phyloP scores from a whole-genome alignment of 2,797 vertebrate species.

The Rhyacichthys aspro region DNA sequence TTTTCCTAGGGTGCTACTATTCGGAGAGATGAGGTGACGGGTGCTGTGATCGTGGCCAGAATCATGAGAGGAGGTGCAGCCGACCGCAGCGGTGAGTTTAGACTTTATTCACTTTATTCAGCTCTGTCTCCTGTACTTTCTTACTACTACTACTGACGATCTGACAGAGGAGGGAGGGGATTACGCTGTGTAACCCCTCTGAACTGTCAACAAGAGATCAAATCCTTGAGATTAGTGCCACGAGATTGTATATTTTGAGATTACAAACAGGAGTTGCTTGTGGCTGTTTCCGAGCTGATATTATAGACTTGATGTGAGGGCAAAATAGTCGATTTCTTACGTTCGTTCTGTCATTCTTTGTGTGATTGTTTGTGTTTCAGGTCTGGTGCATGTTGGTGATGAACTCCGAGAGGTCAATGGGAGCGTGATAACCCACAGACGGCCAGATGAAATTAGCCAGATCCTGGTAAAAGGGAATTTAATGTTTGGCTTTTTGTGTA shows the following conservation, averaged over 20 bases:
- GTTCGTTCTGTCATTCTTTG: neutral
- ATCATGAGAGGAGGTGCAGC: slow-evolving; percentile 95
- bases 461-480: slow-evolving; percentile 82
- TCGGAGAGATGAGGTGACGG: slow-evolving; percentile 87
- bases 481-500: neutral
- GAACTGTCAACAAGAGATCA: slow-evolving; percentile 62
- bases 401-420: slow-evolving; percentile 95
- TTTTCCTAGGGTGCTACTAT: slow-evolving; percentile 91
- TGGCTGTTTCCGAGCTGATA: slow-evolving; percentile 55
- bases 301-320: slow-evolving; percentile 6
- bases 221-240: slow-evolving; percentile 74
- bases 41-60: slow-evolving; percentile 91
- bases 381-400: slow-evolving; percentile 93
- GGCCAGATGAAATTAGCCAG: slow-evolving; percentile 94
- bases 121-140: slow-evolving; percentile 25
- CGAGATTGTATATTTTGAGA: slow-evolving; percentile 74
- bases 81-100: slow-evolving; percentile 88
- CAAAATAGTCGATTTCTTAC: slow-evolving; percentile 3
- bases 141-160: slow-evolving; percentile 27
- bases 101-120: neutral
- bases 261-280: slow-evolving; percentile 52
- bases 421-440: slow-evolving; percentile 88
- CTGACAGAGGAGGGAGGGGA: slow-evolving; percentile 51
- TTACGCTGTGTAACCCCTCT: slow-evolving; percentile 56
- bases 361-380: slow-evolving; percentile 60